phyloP scores from a whole-genome alignment of 2,888 invertebrate species.

The Pseudanteris insignis region DNA sequence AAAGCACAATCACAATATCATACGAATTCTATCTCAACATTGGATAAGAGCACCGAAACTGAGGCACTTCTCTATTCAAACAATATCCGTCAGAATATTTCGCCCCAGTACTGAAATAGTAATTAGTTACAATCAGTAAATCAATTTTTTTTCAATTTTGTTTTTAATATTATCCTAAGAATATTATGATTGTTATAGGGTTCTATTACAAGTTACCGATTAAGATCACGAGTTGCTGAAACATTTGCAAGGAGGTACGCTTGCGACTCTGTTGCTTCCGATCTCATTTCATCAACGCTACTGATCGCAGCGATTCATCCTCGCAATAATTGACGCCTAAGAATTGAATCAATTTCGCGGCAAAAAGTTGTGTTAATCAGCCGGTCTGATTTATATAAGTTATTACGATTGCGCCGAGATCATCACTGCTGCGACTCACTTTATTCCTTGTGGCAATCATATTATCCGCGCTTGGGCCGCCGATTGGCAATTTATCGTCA shows the following conservation, averaged over 20 bases:
- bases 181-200: no score
- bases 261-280: constrained; percentile 8
- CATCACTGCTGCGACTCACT: constrained; percentile 19
- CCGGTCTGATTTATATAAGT: constrained; percentile 26
- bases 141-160: no score
- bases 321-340: constrained; percentile 16
- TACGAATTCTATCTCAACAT: no score
- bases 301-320: constrained; percentile 11
- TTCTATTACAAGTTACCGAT: no score
- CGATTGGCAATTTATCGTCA: constrained; percentile 47
- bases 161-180: no score
- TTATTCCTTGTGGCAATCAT: constrained; percentile 31
- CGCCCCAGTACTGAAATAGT: no score
- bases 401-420: constrained; percentile 26
- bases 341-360: constrained; percentile 24
- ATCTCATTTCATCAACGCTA: constrained; percentile 13
- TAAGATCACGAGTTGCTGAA: no score
- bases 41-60: no score
- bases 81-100: no score
- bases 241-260: neutral
- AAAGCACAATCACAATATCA: no score
- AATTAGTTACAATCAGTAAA: constrained; percentile 3
- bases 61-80: no score
- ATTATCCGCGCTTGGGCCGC: constrained; percentile 38
- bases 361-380: constrained; percentile 25